Evolutionary conservation across 2,888 invertebrate species (phyloP).

Genomic region (Phaedon cochleariae): DNA sequence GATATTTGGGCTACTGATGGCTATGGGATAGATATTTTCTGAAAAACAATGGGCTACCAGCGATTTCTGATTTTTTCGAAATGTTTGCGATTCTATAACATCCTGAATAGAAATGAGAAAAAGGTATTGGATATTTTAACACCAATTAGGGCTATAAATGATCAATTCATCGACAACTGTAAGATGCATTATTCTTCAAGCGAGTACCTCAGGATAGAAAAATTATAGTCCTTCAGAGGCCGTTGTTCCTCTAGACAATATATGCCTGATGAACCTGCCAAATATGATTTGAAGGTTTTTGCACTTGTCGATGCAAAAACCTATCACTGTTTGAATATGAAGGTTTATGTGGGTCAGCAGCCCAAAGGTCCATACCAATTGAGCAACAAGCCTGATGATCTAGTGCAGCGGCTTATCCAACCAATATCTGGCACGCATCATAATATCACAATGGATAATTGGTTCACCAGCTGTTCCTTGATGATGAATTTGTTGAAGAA

Average conservation of each 20-base stretch:
- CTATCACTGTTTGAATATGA: not conserved
- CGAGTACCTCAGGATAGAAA: not conserved
- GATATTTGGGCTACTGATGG: too few relatives aligned
- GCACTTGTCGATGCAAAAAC: constrained; percentile 1
- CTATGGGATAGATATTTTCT: too few relatives aligned
- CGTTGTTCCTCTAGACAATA: not conserved
- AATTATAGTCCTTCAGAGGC: constrained; percentile 1
- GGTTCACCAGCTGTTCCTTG: constrained; percentile 25
- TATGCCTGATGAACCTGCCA: too few relatives aligned
- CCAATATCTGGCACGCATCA: constrained; percentile 8
- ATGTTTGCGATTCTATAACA: not conserved
- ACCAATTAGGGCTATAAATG: not conserved
- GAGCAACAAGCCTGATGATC: not conserved
- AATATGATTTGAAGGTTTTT: not conserved
- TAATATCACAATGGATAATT: constrained; percentile 45
- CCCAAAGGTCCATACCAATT: not conserved
- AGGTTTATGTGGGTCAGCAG: constrained; percentile 1
- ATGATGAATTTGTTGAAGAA: constrained; percentile 25
- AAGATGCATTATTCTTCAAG: not conserved
- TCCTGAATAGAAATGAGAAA: not conserved
- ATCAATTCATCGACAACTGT: not conserved
- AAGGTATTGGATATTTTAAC: not conserved
- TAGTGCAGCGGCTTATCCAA: not conserved
- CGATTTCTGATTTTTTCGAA: not conserved
- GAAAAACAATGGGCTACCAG: too few relatives aligned